These are phyloP conservation scores for Epizoanthus scotinus DNA, from an alignment of 92 coral and sea anemone species.

Conservation along the genomic window DNA sequence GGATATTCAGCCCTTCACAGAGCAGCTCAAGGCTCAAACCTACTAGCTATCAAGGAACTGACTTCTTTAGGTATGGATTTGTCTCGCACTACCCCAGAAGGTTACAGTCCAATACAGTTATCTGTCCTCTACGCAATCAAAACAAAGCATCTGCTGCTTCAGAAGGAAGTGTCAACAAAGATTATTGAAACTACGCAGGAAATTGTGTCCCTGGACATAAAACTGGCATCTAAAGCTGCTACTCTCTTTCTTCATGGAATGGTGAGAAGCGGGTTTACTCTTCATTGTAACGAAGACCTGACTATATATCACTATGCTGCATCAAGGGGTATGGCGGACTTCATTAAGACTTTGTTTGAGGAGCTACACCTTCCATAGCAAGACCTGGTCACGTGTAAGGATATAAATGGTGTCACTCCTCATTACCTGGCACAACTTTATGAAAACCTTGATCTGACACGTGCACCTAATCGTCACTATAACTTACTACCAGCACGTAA, in stretches of 20 bases:
- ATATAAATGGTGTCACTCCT: slow-evolving; percentile 1
- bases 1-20: slow-evolving; percentile 30
- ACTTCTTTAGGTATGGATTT: no score
- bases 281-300: slow-evolving; percentile 2
- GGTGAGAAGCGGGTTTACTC: not conserved
- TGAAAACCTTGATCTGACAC: not conserved
- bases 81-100: no score
- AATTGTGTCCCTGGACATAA: not conserved
- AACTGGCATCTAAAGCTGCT: slow-evolving; percentile 19
- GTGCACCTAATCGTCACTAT: no score
- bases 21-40: slow-evolving; percentile 28
- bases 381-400: not conserved
- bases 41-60: not conserved
- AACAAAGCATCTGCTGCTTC: no score
- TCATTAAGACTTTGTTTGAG: not conserved
- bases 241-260: not conserved
- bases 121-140: no score
- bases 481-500: not conserved
- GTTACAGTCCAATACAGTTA: no score
- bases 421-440: slow-evolving; percentile 17
- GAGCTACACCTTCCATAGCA: slow-evolving; percentile 1
- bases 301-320: slow-evolving; percentile 34
- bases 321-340: slow-evolving; percentile 19
- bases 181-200: not conserved
- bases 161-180: no score